Base-by-base conservation (phyloP, 1,140 invertebrate genomes). In the Cecropterus lyciades region DNA sequence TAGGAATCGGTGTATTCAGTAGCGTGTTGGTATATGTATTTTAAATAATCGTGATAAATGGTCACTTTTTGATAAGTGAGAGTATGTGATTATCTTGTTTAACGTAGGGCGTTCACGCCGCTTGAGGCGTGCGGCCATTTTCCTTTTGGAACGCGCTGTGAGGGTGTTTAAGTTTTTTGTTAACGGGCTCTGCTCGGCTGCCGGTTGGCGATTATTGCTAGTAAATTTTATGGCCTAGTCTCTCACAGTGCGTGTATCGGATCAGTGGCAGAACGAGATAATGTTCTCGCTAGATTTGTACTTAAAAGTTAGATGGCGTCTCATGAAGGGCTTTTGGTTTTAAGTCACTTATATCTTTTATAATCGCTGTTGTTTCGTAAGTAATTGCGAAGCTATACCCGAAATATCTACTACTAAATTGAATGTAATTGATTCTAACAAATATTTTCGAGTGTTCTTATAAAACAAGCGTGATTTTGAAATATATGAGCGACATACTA, bases 1-100 rank as follows among this genome's bases (percentile, higher is more conserved):
- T 88, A 88, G 84, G 78, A 65, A 76, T 91, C 75, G 75, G 80
- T 91, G 87, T 91, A 88, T 71, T 87, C 83, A 73, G 85, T 91
- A 91, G 88, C 64, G 70, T 78, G 80, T 86, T 88, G 85, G 81
- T 91, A 84, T 79, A 80, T 87, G 80, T 88, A 87, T 80, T 82
- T 85, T 80, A 80, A n/a, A n/a, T n/a, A 83, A 74, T 79, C 77
- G 79, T 83, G 80, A 84, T 80, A 84, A 77, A 66, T 65, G 70
- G 76, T 80, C 73, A 78, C 75, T 84, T 75, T 77, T 82, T 82
- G 65, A 77, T 79, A 81, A 83, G 82, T 82, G 77, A 74, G 67
- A 80, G 74, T 80, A 79, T 85, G 84, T 85, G 78, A 80, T 84
- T 79, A 73, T 72, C 70, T 72, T 67, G 70, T 80, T 82, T 81